A percentile compares a stretch with the other conserved stretches of the same genome.
Conservation (phyloP, 2,888 invertebrate genomes). For the Pandemis cinnamomeana region DNA sequence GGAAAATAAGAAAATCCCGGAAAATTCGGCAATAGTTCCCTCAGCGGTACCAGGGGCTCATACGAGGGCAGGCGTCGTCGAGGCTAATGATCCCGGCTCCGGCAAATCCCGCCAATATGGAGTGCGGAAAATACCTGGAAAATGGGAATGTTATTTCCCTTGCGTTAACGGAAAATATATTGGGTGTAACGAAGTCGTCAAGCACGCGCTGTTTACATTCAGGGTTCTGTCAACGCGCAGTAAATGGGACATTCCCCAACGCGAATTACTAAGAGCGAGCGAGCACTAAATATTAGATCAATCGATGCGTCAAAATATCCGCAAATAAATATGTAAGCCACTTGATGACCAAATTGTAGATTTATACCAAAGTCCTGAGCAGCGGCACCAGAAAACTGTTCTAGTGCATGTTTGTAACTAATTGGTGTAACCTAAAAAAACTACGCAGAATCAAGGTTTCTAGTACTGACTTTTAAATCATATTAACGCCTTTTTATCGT, state of each 20-base stretch:
- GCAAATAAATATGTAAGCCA: not conserved
- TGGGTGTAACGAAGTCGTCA: constrained; percentile 55
- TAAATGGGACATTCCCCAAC: not conserved
- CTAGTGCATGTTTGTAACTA: not conserved
- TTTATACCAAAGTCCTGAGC: not conserved
- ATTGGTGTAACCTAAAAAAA: constrained; percentile 23
- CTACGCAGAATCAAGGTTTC: constrained; percentile 46
- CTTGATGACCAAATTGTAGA: not conserved
- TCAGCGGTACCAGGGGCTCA: constrained; percentile 63
- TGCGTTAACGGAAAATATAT: constrained; percentile 52
- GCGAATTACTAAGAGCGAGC: not conserved
- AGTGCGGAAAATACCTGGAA: constrained; percentile 81
- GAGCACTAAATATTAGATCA: not conserved
- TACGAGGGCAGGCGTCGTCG: constrained; percentile 69
- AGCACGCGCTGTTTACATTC: constrained; percentile 52
- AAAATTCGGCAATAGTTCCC: constrained; percentile 76
- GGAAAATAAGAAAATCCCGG: constrained; percentile 64
- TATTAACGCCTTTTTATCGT: constrained; percentile 81
- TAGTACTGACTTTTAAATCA: constrained; percentile 75
- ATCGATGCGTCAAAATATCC: not conserved
- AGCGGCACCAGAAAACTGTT: not conserved
- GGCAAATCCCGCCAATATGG: constrained; percentile 81
- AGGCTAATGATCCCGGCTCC: constrained; percentile 76
- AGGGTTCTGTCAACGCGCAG: constrained; percentile 44
- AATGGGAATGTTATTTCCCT: constrained; percentile 72